Evolutionary conservation across 1,140 invertebrate species (phyloP), one percentile per base, ranked within the genome.

Genomic region (Brachionus manjavacas): DNA sequence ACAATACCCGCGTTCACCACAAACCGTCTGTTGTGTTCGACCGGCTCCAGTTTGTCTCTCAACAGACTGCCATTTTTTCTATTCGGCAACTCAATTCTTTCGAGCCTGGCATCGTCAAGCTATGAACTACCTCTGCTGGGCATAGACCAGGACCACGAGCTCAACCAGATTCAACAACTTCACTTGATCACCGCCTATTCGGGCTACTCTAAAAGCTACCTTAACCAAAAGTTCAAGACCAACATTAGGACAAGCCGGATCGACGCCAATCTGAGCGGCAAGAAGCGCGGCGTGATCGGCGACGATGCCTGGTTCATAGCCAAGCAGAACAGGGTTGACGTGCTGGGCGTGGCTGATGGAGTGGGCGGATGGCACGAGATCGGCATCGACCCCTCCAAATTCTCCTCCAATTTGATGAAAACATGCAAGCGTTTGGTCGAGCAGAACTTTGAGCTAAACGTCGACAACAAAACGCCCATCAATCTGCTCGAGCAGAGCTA

Each of bases 301-400:
- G 79, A 81, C 23, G 79, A 81, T 25, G 79, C 79, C 14, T 81
- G 79, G 79, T 81, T 81, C 20, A 81, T 81, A 28, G 79, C 79
- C 7, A 81, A 35, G 12, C 52, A 68, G 4, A 60, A 68, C 4
- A 2, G 60, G 11, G 9, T 81, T 11, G 52, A 81, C 41, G 79
- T 25, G 8, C 35, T 81, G 41, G 96, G 96, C 87, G 95, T 99
- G 85, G 97, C 97, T 78, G 97, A 99, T 91, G 96, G 96, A 84
- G 96, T 99, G 78, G 96, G 96, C 83, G 96, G 96, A 72, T 99
- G 96, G 96, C 92, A 96, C 87, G 93, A 94, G 85, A 97, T 98
- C 90, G 96, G 96, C n/a, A 95, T 99, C 84, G 96, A 99, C 91
- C 96, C 96, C 2, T 96, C 96, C 39, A 93, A 95, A 87, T 98